A percentile compares a stretch with the other conserved stretches of the same genome.
These are phyloP conservation scores for Achatina immaculata DNA, from an alignment of 1,140 invertebrate genomes.

Conservation along the genomic window DNA sequence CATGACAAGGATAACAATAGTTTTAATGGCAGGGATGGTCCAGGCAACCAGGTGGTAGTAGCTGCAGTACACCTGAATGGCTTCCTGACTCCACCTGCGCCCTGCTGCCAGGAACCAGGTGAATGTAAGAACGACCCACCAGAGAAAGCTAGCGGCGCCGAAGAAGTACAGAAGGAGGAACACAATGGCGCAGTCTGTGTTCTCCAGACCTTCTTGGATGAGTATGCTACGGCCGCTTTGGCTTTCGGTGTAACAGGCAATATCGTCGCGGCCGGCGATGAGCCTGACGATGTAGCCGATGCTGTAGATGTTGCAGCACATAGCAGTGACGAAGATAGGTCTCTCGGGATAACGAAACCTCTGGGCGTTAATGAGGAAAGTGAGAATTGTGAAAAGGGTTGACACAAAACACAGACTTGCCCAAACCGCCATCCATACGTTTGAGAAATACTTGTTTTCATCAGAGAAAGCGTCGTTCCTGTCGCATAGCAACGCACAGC, in stretches of 20 bases:
- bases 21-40: conserved; percentile 87
- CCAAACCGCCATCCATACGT: conserved; percentile 70
- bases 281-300: conserved; percentile 89
- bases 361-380: conserved; percentile 76
- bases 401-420: conserved; percentile 69
- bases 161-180: conserved; percentile 93
- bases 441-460: conserved; percentile 80
- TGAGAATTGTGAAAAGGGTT: conserved; percentile 69
- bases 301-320: conserved; percentile 97
- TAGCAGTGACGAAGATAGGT: conserved; percentile 96
- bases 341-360: conserved; percentile 97
- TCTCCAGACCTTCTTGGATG: conserved; percentile 85
- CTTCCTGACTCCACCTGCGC: conserved; percentile 90
- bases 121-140: conserved; percentile 85
- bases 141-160: conserved; percentile 85
- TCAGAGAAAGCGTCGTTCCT: conserved; percentile 83
- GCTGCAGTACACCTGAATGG: conserved; percentile 83
- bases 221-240: conserved; percentile 59
- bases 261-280: conserved; percentile 77
- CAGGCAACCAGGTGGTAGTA: conserved; percentile 87
- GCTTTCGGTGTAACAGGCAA: conserved; percentile 69
- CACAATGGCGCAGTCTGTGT: conserved; percentile 85
- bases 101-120: conserved; percentile 89
- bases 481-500: conserved; percentile 83
- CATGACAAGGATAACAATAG: conserved; percentile 88